Evolutionary conservation across 2,888 invertebrate species (phyloP), one percentile per base, ranked within the genome.

Genomic region (Coleophora flavipennella): DNA sequence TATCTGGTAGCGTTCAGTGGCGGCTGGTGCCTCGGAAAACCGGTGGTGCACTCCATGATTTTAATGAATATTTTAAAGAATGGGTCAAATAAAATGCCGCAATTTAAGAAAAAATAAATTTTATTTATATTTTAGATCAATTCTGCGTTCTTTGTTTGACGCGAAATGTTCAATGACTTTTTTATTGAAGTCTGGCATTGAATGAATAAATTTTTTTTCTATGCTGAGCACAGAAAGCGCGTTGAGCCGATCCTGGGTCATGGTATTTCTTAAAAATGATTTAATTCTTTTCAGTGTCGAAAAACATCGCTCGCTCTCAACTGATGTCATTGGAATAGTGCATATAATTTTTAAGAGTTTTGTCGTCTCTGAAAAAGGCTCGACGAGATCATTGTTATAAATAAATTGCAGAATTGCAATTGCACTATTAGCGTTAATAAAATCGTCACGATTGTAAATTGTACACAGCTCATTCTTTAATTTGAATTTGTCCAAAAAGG

Each of bases 241-340:
- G 40, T 46, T 42, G 27, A 46, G 41, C 33, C 48, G 42, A 35
- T 44, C 50, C n/a, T n/a, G n/a, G n/a, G n/a, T n/a, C 34, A 45
- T 43, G 35, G 46, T 49, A 25, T 50, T 50, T 42, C 46, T 28
- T 4, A 42, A 32, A 49, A 50, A 50, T 8, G 48, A 43, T 45
- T 49, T 50, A 9, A 46, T 39, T 46, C 42, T 48, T 25, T 50
- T 46, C 34, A 44, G 39, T 37, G 43, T 45, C 34, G 43, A 47
- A 44, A 43, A n/a, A n/a, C n/a, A n/a, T n/a, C n/a, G n/a, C n/a
- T n/a, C n/a, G n/a, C n/a, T n/a, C n/a, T n/a, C n/a, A 44, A 40
- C 46, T 13, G 45, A 43, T 25, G 46, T 48, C 42, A 47, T 45
- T 31, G 44, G 46, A 11, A 46, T 40, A 14, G 46, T 46, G 33